A percentile compares a stretch with the other conserved stretches of the same genome.
These are phyloP conservation scores for Tetragnatha versicolor DNA, from an alignment of 1,140 invertebrate genomes.

Conservation along the genomic window DNA sequence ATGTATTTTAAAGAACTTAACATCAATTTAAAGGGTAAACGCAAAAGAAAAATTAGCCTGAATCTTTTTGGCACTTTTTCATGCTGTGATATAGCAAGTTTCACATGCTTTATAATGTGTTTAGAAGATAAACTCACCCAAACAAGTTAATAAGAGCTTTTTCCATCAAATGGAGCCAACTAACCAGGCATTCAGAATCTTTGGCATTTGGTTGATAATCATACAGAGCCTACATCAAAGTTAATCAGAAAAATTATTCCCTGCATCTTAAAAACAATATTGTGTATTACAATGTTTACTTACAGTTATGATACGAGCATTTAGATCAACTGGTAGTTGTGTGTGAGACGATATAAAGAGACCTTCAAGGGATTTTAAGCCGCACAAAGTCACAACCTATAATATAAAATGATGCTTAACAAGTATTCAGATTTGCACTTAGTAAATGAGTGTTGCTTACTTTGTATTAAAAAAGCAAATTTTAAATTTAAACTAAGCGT, in stretches of 20 bases:
- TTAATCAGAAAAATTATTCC: no score
- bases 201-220: slow-evolving; percentile 80
- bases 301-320: slow-evolving; percentile 78
- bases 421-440: no score
- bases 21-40: no score
- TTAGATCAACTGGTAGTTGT: slow-evolving; percentile 68
- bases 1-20: no score
- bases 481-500: no score
- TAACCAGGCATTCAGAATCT: slow-evolving; percentile 78
- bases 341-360: slow-evolving; percentile 72
- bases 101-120: no score
- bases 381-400: slow-evolving; percentile 76
- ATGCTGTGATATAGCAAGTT: no score
- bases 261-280: background rate
- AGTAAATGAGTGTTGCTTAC: no score
- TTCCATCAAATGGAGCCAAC: slow-evolving; percentile 86
- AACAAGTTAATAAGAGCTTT: slow-evolving; percentile 80
- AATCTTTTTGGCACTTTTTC: no score
- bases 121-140: slow-evolving; percentile 65
- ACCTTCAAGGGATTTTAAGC: slow-evolving; percentile 80
- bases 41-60: no score
- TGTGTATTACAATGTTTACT: slow-evolving; percentile 49
- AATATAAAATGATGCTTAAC: slow-evolving; percentile 17
- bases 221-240: slow-evolving; percentile 71
- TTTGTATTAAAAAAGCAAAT: no score